Conservation (phyloP, 2,888 invertebrate genomes). For the Cheilosia soror region DNA sequence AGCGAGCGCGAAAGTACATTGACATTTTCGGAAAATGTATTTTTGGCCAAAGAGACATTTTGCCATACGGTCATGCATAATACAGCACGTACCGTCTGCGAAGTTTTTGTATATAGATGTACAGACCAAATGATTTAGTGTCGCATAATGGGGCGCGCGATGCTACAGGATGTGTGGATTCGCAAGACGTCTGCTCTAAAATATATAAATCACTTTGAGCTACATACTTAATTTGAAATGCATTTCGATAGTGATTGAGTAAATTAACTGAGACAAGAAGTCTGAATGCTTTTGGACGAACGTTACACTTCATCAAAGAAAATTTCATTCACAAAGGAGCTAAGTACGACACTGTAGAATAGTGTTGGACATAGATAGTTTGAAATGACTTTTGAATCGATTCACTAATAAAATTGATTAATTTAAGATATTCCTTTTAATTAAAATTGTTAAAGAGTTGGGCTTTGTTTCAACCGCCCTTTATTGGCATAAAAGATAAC, state of each 20-base stretch:
- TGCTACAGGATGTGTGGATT: constrained; percentile 43
- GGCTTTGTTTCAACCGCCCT: no score
- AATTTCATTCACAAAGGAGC: no score
- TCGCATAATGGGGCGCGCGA: constrained; percentile 42
- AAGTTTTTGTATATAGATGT: constrained; percentile 26
- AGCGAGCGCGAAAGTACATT: constrained; percentile 63
- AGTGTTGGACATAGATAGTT: no score
- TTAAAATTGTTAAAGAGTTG: no score
- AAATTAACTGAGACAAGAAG: neutral
- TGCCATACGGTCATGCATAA: constrained; percentile 39
- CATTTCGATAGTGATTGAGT: constrained; percentile 23
- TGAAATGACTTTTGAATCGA: no score
- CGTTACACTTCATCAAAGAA: no score
- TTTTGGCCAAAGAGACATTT: constrained; percentile 63
- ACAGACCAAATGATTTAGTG: constrained; percentile 46
- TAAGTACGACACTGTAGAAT: no score
- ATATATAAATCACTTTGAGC: constrained; percentile 14
- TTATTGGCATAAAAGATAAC: no score
- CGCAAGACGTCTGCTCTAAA: constrained; percentile 6
- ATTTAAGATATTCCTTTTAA: no score
- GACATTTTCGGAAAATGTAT: constrained; percentile 72
- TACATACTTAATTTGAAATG: constrained; percentile 10
- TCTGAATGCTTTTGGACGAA: no score
- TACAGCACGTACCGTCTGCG: constrained; percentile 33
- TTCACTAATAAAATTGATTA: no score